phyloP scores from a whole-genome alignment of 2,888 invertebrate species.

The Drosophila formosana region DNA sequence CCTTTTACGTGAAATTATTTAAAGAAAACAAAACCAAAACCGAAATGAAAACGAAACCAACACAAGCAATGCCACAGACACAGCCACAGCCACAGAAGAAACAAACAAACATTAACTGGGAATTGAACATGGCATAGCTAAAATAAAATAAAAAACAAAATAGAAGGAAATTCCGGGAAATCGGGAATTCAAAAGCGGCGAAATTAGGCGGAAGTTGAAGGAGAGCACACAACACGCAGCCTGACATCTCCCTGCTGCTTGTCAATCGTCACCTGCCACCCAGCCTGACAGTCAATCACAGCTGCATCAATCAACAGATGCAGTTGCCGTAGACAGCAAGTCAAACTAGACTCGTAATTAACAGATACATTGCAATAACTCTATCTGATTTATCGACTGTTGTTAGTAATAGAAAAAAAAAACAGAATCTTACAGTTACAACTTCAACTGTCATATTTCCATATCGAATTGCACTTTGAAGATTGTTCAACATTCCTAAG shows the following conservation, averaged over 20 bases:
- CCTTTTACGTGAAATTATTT: slow-evolving; percentile 78
- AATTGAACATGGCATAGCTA: slow-evolving; percentile 59
- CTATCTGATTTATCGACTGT: not conserved
- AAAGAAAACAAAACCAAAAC: slow-evolving; percentile 66
- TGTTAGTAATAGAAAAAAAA: not conserved
- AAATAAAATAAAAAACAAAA: slow-evolving; percentile 37
- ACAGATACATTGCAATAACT: too few species aligned
- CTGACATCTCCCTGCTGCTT: slow-evolving; percentile 16
- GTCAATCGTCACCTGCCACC: slow-evolving; percentile 56
- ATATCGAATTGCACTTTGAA: not conserved
- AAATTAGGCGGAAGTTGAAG: slow-evolving; percentile 59
- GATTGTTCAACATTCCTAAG: slow-evolving; percentile 9
- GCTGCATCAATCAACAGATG: slow-evolving; percentile 55
- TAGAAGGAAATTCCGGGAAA: slow-evolving; percentile 70
- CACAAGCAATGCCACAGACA: slow-evolving; percentile 8
- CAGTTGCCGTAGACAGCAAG: not conserved
- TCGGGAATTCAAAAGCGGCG: slow-evolving; percentile 72
- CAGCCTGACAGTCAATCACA: slow-evolving; percentile 66
- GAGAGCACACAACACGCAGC: slow-evolving; percentile 22
- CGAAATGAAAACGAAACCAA: slow-evolving; percentile 50
- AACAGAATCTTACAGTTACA: slow-evolving; percentile 1
- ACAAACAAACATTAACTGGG: slow-evolving; percentile 77
- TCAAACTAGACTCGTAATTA: not conserved
- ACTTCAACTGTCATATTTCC: not conserved
- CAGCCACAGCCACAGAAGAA: slow-evolving; percentile 25